Conservation (phyloP, 1,140 invertebrate genomes). For the Brachionus asplanchnoidis region DNA sequence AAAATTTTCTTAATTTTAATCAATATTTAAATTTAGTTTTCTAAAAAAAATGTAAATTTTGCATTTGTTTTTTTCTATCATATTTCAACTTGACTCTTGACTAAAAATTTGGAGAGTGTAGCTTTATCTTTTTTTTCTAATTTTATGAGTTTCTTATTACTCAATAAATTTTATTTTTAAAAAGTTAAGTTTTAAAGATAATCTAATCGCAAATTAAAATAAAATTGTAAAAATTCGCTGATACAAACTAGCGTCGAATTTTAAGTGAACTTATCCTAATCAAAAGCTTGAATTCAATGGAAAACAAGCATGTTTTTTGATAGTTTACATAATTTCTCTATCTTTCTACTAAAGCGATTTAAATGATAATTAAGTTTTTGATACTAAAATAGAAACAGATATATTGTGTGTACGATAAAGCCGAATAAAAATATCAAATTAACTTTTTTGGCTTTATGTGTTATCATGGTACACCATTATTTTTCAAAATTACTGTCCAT, state of each 20-base stretch:
- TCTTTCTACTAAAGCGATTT: neutral
- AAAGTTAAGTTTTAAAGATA: neutral
- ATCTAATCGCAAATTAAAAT: neutral
- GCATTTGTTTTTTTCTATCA: neutral
- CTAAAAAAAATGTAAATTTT: neutral
- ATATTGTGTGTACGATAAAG: neutral
- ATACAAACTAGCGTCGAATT: neutral
- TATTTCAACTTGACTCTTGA: neutral
- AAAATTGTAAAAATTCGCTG: neutral
- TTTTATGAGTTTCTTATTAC: neutral
- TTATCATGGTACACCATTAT: neutral
- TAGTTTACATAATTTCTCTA: neutral
- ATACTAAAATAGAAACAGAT: neutral
- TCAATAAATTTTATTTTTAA: neutral
- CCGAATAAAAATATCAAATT: constrained; percentile 19
- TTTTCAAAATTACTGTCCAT: neutral
- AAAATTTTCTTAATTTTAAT: neutral
- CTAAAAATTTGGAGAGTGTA: neutral
- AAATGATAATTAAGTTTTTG: constrained; percentile 14
- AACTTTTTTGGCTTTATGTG: neutral
- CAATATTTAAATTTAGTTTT: constrained; percentile 7
- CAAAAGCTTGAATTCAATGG: neutral
- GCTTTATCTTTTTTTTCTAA: neutral
- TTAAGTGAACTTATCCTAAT: neutral
- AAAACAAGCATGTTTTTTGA: neutral